phyloP scores from a whole-genome alignment of 35 echinoderm and acorn worm species.

The Apostichopus parvimensis region DNA sequence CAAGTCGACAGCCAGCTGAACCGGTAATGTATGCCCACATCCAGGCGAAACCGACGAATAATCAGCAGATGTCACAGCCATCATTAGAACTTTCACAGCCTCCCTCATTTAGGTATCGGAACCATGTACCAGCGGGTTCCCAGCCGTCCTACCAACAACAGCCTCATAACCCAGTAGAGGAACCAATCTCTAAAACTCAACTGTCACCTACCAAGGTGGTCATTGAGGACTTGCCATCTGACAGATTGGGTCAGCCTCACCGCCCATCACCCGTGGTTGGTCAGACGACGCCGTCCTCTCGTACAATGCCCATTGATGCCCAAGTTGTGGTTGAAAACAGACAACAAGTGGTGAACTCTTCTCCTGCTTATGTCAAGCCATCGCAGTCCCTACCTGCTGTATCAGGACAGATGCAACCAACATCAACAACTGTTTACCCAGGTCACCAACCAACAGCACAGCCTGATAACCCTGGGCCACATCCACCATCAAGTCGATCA shows the following conservation, averaged over 20 bases:
- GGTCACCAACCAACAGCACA: neutral
- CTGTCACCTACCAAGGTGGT: conserved; percentile 40
- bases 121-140: neutral
- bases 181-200: conserved; percentile 40
- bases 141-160: conserved; percentile 20
- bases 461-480: neutral
- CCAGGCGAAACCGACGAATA: conserved; percentile 6
- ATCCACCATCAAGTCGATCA: neutral
- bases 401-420: neutral
- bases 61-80: neutral
- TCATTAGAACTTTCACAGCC: neutral
- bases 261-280: conserved; percentile 21
- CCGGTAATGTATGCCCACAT: conserved; percentile 6
- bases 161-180: conserved; percentile 7
- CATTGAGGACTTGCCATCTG: neutral
- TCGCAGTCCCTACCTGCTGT: neutral
- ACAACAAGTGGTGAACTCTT: neutral
- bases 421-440: neutral
- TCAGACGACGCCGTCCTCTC: neutral
- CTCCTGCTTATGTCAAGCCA: conserved; percentile 8
- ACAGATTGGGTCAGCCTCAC: neutral
- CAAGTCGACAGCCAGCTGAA: conserved; percentile 2
- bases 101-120: neutral
- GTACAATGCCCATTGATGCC: conserved; percentile 44
- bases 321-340: conserved; percentile 61